Evolutionary conservation across 2,888 invertebrate species (phyloP), one percentile per base, ranked within the genome.

Genomic region (Bibio marci): DNA sequence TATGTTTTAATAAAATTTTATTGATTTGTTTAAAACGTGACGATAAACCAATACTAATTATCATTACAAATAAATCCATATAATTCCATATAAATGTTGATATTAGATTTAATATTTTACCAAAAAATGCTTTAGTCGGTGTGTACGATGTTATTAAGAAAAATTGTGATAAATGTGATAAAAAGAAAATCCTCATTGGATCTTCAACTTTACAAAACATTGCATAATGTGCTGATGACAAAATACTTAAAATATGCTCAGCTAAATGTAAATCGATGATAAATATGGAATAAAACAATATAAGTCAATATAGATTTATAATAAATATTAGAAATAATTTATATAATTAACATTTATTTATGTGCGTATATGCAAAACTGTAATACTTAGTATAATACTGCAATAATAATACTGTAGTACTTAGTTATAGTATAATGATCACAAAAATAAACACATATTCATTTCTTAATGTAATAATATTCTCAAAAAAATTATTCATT

Each of bases 61-160:
- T 52, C 51, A 80, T 80, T 17, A 81, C 73, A 47, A 80, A 72
- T 37, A 80, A 56, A 51, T 80, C 80, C 56, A 76, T 76, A 43
- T 74, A 79, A 50, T 75, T 80, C 80, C 80, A 81, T 2, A 72
- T 62, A 38, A 76, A 72, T 0, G 80, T 80, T 3, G 73, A 69
- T 4, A 73, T 49, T 3, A 75, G 48, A 45, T 78, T 69, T 38
- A 71, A 40, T 2, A 54, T n/a, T 43, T 57, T 59, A 3, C 53
- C 57, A 46, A 50, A 48, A 37, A 54, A 35, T 1, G 51, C 58
- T 46, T 57, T 37, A 19, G 44, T 30, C 3, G 41, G 8, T 8
- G 56, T 51, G 39, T 55, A 60, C 2, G 48, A 41, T 14, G 55
- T 39, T 1, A 52, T 40, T 19, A 44, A 41, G 37, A 61, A 60